These are phyloP conservation scores for Calyptomena viridis DNA, from an alignment of 2,113 vertebrate species.

Conservation along the genomic window DNA sequence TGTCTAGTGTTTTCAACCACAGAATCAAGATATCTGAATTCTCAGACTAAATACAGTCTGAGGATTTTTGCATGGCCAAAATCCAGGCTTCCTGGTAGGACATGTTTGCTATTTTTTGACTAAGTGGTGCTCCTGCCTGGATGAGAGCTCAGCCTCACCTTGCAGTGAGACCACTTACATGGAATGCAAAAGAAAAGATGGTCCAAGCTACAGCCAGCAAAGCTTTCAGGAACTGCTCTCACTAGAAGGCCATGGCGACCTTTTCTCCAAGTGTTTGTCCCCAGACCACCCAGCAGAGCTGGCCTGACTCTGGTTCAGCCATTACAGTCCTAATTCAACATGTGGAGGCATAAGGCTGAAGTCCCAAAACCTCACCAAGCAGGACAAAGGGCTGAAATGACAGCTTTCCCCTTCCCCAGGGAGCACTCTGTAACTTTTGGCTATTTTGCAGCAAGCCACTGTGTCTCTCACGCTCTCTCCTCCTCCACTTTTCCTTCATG, in stretches of 20 bases:
- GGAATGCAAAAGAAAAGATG: fast-evolving
- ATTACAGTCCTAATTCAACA: not conserved
- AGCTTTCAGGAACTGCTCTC: not conserved
- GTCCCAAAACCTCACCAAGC: not conserved
- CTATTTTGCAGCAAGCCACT: not conserved
- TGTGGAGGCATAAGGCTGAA: not conserved
- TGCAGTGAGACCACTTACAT: not conserved
- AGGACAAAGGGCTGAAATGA: not conserved
- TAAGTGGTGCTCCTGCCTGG: not conserved
- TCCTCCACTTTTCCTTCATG: not conserved
- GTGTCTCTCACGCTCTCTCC: conserved; percentile 21
- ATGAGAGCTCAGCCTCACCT: not conserved
- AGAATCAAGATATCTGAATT: too few species aligned
- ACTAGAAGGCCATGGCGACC: not conserved
- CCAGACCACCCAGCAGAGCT: not conserved
- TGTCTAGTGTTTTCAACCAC: not conserved
- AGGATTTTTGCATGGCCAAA: not conserved
- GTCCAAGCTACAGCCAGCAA: not conserved
- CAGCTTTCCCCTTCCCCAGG: not conserved
- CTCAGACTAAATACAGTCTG: too few species aligned
- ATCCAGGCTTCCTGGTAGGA: not conserved
- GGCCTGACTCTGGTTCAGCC: not conserved
- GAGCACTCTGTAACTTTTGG: not conserved
- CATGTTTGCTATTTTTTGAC: fast-evolving
- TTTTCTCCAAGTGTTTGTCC: not conserved